Evolutionary conservation across 30 jellyfish, hydroid and myxozoan species (phyloP), one percentile per base, ranked within the genome.

Genomic region (Morbakka virulenta): DNA sequence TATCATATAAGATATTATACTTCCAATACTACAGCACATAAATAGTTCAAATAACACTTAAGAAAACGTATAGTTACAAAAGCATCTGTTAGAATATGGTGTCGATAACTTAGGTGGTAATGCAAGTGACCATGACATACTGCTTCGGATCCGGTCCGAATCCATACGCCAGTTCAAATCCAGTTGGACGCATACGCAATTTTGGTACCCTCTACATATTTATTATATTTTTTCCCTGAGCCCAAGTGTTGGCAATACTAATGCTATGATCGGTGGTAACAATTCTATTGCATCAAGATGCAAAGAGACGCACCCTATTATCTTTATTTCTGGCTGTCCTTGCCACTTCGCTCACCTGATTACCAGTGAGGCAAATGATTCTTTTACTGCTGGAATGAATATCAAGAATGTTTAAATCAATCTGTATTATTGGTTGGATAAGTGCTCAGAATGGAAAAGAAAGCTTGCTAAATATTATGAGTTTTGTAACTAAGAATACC

Each of bases 301-400:
- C 32, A n/a, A 2, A 22, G 80, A 34, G 13, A 62, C 75, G 29
- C 77, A 76, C 48, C 67, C 33, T 41, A 62, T 48, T 22, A 2
- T 25, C 57, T 84, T 84, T 50, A 84, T 84, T 36, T 87, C 67
- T 61, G 95, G 95, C 30, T 84, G 95, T 67, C 87, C 86, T 24
- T 84, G 86, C 52, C 95, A 84, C 33, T 79, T 84, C 62, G 95
- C 87, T 24, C 95, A 84, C 48, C 20, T 84, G 4, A 89, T 62
- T n/a, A 89, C 94, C 3, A 82, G 72, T 62, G 36, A 82, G 12
- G 85, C 76, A 2, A 26, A 63, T 57, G 81, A 74, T 73, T 49
- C 76, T n/a, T 84, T 76, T 34, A 35, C 79, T 34, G 2, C 52
- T 34, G 73, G 66, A 22, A 4, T 84, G 2, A 77, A 75, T 72